Base-by-base conservation (phyloP, 2,113 vertebrate species). In the Actinemys pallida region DNA sequence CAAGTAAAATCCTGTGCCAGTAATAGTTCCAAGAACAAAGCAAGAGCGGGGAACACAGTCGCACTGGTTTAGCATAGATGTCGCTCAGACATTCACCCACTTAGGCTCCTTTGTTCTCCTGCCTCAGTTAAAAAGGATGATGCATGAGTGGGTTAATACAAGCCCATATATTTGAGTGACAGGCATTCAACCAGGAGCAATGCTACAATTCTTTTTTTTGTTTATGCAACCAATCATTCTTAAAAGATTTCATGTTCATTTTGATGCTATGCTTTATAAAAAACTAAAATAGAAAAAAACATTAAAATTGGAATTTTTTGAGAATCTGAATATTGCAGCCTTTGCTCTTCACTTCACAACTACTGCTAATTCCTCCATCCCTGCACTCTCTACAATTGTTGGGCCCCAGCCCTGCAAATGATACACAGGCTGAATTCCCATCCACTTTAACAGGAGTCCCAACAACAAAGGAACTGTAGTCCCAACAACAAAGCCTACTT, bases 341-440 rank as follows among this genome's bases (percentile, higher is more conserved):
- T 95, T 76, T 81, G 11, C 82, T 89, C 35, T 82, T 35, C 57
- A 10, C n/a, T 1, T 88, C 54, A 75, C 56, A 88, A 54, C 27
- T 45, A 47, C 25, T 81, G 81, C 50, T 81, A 6, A 90, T 96
- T 94, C 83, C 25, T 12, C 90, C 42, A 76, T 45, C 24, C 75
- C 57, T 91, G 50, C 75, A 57, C 87, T 82, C 47, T 83, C 12
- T 62, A 80, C 78, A 83, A 86, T 84, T 56, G 54, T 69, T 45
- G 62, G 93, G 62, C 0, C 1, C 1, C 88, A 39, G 83, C 94
- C 72, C 90, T 95, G 83, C 31, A 65, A 59, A 93, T n/a, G 72
- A 65, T 86, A 87, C 79, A 93, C 56, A 35, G 86, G 89, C 62
- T 95, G 39, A 93, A 94, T 95, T 86, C 93, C 86, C 62, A 83